Percentiles rank a stretch among this genome's conserved stretches.
These are phyloP conservation scores for Scaptomyza hsui DNA, from an alignment of 1,140 invertebrate species.

Conservation along the genomic window DNA sequence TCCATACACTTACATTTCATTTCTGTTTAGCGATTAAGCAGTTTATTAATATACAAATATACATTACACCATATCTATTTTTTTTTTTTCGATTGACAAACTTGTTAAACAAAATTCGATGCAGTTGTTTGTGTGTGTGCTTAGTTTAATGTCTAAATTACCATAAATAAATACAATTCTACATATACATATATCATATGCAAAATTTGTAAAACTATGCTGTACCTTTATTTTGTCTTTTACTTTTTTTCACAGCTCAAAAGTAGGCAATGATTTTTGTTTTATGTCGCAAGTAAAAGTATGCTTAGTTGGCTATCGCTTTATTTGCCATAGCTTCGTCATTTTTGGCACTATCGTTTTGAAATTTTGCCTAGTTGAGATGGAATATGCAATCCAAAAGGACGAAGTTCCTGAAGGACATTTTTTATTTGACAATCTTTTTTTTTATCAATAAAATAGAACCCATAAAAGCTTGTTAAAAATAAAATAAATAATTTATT, in stretches of 20 bases:
- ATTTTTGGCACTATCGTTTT: too few species aligned
- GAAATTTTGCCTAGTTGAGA: too few species aligned
- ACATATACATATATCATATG: constrained; percentile 38
- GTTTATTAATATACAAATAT: too few species aligned
- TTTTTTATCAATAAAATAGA: neutral
- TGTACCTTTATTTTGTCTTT: too few species aligned
- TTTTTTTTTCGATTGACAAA: constrained; percentile 52
- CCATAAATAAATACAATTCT: constrained; percentile 65
- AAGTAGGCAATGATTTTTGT: neutral
- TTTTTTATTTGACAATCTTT: too few species aligned
- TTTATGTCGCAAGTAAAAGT: neutral
- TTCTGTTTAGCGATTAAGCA: constrained; percentile 14
- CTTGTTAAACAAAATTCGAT: constrained; percentile 66
- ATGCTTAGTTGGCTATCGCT: too few species aligned
- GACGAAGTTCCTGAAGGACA: too few species aligned
- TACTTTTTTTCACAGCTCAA: neutral
- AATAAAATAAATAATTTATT: constrained; percentile 25
- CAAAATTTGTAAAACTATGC: neutral
- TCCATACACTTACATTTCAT: constrained; percentile 22
- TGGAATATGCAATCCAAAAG: too few species aligned
- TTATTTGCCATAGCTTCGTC: too few species aligned
- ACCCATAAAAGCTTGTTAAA: neutral
- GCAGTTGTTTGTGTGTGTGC: constrained; percentile 46
- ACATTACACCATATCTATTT: constrained; percentile 31
- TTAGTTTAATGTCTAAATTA: constrained; percentile 61